Evolutionary conservation across 2,888 invertebrate genomes (phyloP), one percentile per base, ranked within the genome.

Genomic region (Leptodirus hochenwartii): DNA sequence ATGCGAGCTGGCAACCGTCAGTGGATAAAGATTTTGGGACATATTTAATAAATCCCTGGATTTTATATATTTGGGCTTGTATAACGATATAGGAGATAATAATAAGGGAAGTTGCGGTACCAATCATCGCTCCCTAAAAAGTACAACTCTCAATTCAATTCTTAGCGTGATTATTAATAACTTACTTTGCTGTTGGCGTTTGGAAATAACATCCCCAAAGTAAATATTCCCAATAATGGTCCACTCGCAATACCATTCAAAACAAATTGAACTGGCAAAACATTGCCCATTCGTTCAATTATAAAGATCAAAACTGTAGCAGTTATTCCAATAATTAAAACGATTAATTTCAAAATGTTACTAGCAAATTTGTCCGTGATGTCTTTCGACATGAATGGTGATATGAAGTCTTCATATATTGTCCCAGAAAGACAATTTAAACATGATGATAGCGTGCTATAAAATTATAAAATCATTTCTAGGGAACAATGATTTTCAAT

Each of bases 351-450:
- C 4, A 39, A 24, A n/a, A 38, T 33, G 36, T 56, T 58, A 29
- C 66, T 65, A 15, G 69, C 66, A 1, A 59, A 50, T 20, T 56
- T 47, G 41, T 66, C 66, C n/a, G 53, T 57, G 0, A 60, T 56
- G 27, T 50, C 55, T 31, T 56, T 55, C 2, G 63, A 61, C 23
- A 36, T 28, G 17, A 22, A 34, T 17, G 32, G 27, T 11, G 33
- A 25, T 10, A 38, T 16, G 17, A 36, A 37, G 24, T 38, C 36
- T 25, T 35, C 32, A 29, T 36, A 38, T 4, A 38, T 16, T 0
- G 69, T 68, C 9, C 69, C 72, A 10, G 70, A 58, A 37, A 69
- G 51, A 1, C 69, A 67, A 42, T 72, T 73, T 13, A 73, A 55
- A 22, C 62, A 52, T 1, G 68, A 63, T n/a, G 70, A 70, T 47